A percentile compares a stretch with the other conserved stretches of the same genome.
Evolutionary conservation across 2,888 invertebrate genomes (phyloP).

Genomic region (Lithophane socia): DNA sequence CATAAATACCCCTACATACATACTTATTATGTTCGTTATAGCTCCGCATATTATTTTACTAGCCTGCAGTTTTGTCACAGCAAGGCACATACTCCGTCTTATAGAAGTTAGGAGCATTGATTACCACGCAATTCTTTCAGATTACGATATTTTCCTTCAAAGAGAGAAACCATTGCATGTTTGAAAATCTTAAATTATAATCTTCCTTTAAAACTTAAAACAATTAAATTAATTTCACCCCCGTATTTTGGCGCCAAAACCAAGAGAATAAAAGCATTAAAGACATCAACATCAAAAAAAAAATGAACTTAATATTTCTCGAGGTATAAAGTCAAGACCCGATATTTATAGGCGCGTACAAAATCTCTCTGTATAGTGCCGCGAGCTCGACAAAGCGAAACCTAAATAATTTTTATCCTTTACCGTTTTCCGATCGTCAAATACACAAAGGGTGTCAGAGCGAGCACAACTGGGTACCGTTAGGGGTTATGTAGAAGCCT

Average conservation of each 20-base stretch:
- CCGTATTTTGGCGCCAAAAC: not conserved
- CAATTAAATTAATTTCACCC: too few relatives aligned
- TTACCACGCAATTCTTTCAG: too few relatives aligned
- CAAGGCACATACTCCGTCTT: too few relatives aligned
- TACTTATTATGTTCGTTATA: too few relatives aligned
- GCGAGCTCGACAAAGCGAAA: constrained; percentile 53
- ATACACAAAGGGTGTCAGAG: constrained; percentile 58
- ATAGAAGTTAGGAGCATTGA: not conserved
- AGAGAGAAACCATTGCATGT: too few relatives aligned
- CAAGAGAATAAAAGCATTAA: not conserved
- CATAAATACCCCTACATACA: too few relatives aligned
- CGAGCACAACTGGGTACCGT: constrained; percentile 1
- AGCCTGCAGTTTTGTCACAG: too few relatives aligned
- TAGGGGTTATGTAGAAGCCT: not conserved
- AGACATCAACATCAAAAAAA: constrained; percentile 33
- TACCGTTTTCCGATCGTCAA: constrained; percentile 44
- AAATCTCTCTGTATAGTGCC: constrained; percentile 25
- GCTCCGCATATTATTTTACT: too few relatives aligned
- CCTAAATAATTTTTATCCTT: constrained; percentile 61
- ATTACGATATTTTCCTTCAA: too few relatives aligned
- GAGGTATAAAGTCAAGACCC: constrained; percentile 11
- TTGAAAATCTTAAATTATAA: too few relatives aligned
- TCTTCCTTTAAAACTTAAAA: not conserved
- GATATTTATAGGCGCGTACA: constrained; percentile 43
- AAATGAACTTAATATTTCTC: constrained; percentile 16